phyloP scores from a whole-genome alignment of 2,113 vertebrate species.

The Telmatochromis sp. region DNA sequence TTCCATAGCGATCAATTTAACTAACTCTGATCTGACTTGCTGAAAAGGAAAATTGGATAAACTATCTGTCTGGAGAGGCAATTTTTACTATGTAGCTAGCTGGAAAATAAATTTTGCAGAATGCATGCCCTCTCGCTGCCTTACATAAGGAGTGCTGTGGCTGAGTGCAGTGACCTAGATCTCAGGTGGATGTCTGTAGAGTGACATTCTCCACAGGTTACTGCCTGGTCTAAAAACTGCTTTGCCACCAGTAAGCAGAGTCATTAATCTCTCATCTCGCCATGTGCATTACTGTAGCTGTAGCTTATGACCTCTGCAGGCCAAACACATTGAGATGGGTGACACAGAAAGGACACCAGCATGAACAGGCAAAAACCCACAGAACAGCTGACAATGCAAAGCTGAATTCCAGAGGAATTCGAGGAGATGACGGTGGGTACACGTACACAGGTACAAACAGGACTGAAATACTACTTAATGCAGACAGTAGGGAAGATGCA shows the following conservation, averaged over 20 bases:
- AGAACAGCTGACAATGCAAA: not conserved
- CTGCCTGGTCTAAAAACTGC: constrained; percentile 9
- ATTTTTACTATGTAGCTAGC: not conserved
- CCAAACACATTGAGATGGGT: not conserved
- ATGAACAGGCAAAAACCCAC: not conserved
- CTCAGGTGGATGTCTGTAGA: constrained; percentile 25
- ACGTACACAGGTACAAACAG: not conserved
- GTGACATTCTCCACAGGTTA: constrained; percentile 36
- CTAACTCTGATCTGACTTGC: not conserved
- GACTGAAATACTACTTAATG: not conserved
- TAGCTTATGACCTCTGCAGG: not conserved
- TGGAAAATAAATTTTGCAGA: not conserved
- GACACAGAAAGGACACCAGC: not conserved
- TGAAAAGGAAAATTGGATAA: constrained; percentile 18
- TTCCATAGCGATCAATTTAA: not conserved
- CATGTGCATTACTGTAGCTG: not conserved
- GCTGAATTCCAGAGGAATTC: constrained; percentile 43
- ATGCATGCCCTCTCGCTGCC: not conserved
- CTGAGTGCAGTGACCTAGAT: constrained; percentile 22
- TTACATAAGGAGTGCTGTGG: constrained; percentile 30
- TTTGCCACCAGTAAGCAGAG: not conserved
- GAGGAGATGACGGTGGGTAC: constrained; percentile 11
- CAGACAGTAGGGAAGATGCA: not conserved
- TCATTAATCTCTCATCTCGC: constrained; percentile 17
- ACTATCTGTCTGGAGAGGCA: not conserved